phyloP scores from a whole-genome alignment of 2,113 vertebrate species.

The Craseonycteris thonglongyai region DNA sequence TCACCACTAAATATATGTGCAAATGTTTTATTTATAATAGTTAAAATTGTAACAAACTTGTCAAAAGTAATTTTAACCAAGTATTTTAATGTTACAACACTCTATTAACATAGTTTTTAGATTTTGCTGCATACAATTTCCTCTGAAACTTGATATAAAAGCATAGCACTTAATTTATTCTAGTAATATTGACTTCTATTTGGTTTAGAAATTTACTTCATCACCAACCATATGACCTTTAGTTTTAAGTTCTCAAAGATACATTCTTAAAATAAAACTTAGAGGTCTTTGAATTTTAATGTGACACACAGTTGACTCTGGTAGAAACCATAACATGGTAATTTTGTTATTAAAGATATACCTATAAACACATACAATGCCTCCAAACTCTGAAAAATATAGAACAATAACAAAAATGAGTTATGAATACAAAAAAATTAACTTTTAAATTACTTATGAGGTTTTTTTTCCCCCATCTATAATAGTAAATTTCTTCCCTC shows the following conservation, averaged over 20 bases:
- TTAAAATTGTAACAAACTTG: not conserved
- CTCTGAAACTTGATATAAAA: conserved; percentile 3
- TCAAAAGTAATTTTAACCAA: conserved; percentile 23
- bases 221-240: not conserved
- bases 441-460: conserved; percentile 48
- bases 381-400: not conserved
- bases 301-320: not conserved
- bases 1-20: not conserved
- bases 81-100: not conserved
- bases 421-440: not conserved
- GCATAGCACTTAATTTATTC: not conserved
- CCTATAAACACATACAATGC: not conserved
- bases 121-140: not conserved
- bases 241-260: not conserved
- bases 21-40: not conserved
- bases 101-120: not conserved
- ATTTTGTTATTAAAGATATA: conserved; percentile 29
- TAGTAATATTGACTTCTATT: not conserved
- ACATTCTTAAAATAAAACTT: not conserved
- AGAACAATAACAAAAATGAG: conserved; percentile 14
- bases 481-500: not conserved
- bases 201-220: conserved; percentile 1
- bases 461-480: conserved; percentile 20
- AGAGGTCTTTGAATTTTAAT: not conserved
- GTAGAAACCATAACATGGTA: not conserved